Evolutionary conservation across 2,113 vertebrate species (phyloP), one percentile per base, ranked within the genome.

Genomic region (Trogon melanurus): DNA sequence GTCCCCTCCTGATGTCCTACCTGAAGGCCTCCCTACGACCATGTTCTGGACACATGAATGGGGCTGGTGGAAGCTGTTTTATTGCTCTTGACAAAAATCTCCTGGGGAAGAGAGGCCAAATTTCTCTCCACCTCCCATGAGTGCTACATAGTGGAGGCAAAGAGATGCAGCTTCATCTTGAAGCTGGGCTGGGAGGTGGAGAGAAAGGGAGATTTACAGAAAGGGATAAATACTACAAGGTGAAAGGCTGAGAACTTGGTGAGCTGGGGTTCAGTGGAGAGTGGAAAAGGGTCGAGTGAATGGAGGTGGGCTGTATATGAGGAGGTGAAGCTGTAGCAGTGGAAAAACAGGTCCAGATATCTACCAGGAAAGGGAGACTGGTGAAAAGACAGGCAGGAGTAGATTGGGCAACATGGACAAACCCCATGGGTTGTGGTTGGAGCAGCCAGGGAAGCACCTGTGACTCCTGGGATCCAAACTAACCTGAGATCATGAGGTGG

Each of bases 281-380:
- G 17, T 38, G 32, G 78, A 53, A 38, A 45, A 19, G 38, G 26
- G 23, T 0, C 0, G 26, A 21, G 18, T 60, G 54, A 21, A 54
- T 0, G 0, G 3, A 20, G 21, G 11, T 0, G 0, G 6, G 5
- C 20, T 67, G 45, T 6, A 17, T 18, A 1, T 20, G 64, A 6
- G 7, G 47, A 74, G 18, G 30, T 41, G 64, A 16, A 10, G 7
- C 13, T 14, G 74, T 9, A 53, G 1, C 25, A 29, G 44, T 34
- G 20, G 57, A 25, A 51, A 34, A 54, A 6, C 14, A 5, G 20
- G 45, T 16, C 32, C 16, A 18, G 50, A 65, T 20, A 34, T 47
- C 20, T 22, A 5, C 11, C 10, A 45, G 30, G 30, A 50, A 61
- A 79, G 36, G 36, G 9, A 7, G 11, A 45, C 26, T 1, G 1